These are phyloP conservation scores for Lacerta bilineata DNA, from an alignment of 2,797 vertebrate species.

Conservation along the genomic window DNA sequence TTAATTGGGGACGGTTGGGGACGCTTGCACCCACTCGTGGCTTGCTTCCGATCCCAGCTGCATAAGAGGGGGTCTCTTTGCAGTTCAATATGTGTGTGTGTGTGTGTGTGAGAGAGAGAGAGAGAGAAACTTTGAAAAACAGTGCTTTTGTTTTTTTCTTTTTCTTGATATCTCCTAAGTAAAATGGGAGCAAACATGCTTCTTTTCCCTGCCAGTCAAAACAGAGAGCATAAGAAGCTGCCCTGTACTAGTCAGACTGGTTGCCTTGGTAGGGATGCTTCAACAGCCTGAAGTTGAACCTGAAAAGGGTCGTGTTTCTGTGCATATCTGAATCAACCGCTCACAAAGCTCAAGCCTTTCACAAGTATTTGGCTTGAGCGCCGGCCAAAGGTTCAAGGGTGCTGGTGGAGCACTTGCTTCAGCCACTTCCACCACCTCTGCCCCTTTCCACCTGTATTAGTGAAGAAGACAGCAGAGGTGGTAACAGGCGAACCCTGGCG, in stretches of 20 bases:
- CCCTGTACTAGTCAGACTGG: not conserved
- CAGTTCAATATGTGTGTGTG: not conserved
- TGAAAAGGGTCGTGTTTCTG: not conserved
- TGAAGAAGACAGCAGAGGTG: not conserved
- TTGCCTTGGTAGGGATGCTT: not conserved
- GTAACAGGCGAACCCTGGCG: not conserved
- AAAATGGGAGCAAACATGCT: not conserved
- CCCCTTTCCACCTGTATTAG: not conserved
- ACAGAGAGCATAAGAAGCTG: not conserved
- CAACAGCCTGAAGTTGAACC: not conserved
- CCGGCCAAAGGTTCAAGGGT: not conserved
- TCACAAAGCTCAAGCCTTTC: not conserved
- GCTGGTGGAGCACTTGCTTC: not conserved
- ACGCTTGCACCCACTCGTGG: slow-evolving; percentile 39
- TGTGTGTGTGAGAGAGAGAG: not conserved
- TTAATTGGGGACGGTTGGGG: slow-evolving; percentile 56
- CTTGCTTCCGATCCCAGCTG: slow-evolving; percentile 50
- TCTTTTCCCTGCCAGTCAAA: not conserved
- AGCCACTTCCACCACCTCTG: not conserved
- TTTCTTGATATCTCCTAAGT: not conserved
- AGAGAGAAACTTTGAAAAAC: not conserved
- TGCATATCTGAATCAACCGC: not conserved
- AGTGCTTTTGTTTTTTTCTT: not conserved
- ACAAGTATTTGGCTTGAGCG: not conserved
- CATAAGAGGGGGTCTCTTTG: slow-evolving; percentile 10